A percentile compares a stretch with the other conserved stretches of the same genome.
phyloP scores from a whole-genome alignment of 2,888 invertebrate species.

The Agelastica alni region DNA sequence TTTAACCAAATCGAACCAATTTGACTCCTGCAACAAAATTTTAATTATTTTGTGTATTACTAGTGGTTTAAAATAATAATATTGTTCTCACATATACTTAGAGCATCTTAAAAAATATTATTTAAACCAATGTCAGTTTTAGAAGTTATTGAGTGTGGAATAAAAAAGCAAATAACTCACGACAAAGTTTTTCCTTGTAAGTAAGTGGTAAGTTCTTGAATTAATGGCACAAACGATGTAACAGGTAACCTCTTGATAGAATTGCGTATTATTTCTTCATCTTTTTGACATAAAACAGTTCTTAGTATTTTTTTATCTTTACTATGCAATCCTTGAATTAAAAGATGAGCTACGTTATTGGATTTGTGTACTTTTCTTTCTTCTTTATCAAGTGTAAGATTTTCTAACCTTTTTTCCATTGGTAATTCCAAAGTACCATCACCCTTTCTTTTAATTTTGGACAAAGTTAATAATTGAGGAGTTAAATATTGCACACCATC shows the following conservation, averaged over 20 bases:
- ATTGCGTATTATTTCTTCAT: conserved; percentile 69
- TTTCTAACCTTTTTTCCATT: conserved; percentile 81
- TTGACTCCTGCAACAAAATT: conserved; percentile 62
- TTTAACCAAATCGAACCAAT: conserved; percentile 65
- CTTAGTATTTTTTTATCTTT: conserved; percentile 75
- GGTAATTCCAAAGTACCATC: conserved; percentile 65
- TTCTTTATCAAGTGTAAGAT: conserved; percentile 69
- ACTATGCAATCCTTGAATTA: conserved; percentile 85
- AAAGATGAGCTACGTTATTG: conserved; percentile 78
- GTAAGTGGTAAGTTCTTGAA: conserved; percentile 73
- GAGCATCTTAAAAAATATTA: no score
- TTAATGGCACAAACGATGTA: conserved; percentile 70
- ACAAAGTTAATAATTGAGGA: conserved; percentile 48
- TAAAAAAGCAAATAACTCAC: no score
- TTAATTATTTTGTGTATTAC: no score
- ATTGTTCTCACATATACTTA: no score
- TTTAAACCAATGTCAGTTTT: no score
- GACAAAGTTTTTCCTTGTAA: conserved; percentile 70
- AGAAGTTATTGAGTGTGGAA: no score
- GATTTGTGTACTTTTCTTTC: conserved; percentile 61
- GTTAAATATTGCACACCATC: conserved; percentile 60
- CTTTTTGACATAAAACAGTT: conserved; percentile 71
- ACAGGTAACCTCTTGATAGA: conserved; percentile 79
- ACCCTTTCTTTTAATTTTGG: conserved; percentile 50
- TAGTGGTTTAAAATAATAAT: no score